These are phyloP conservation scores for Plagiodera versicolora DNA, from an alignment of 2,888 invertebrate genomes.

Conservation along the genomic window DNA sequence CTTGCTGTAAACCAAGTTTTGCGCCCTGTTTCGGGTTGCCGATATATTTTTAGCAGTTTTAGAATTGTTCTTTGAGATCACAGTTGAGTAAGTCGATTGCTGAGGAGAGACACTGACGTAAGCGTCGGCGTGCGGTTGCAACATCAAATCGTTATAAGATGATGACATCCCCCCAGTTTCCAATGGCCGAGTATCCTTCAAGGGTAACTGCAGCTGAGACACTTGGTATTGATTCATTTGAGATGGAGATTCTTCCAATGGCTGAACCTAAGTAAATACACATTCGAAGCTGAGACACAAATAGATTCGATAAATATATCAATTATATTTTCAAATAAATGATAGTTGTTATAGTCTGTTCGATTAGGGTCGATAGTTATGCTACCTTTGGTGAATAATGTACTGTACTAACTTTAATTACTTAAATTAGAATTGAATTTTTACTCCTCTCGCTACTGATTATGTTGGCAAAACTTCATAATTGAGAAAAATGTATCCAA, in stretches of 20 bases:
- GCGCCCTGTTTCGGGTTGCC: constrained; percentile 11
- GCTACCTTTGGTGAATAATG: too few relatives aligned
- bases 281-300: not conserved
- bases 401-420: too few relatives aligned
- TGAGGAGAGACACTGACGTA: constrained; percentile 41
- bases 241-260: constrained; percentile 12
- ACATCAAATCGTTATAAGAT: constrained; percentile 22
- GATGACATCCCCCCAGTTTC: constrained; percentile 7
- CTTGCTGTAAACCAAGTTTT: constrained; percentile 29
- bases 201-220: constrained; percentile 26
- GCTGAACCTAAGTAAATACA: not conserved
- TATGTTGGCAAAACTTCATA: too few relatives aligned
- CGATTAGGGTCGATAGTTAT: too few relatives aligned
- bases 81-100: constrained; percentile 47
- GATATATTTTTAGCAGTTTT: constrained; percentile 35
- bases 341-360: too few relatives aligned
- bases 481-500: too few relatives aligned
- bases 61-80: constrained; percentile 43
- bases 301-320: not conserved
- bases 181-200: constrained; percentile 32
- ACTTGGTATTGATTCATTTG: constrained; percentile 51
- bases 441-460: too few relatives aligned
- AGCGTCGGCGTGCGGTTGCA: constrained; percentile 45
- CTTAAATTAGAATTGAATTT: too few relatives aligned
- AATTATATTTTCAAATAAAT: too few relatives aligned